These are phyloP conservation scores for Alligator mississippiensis DNA, from an alignment of 2,113 vertebrate species.

Conservation along the genomic window DNA sequence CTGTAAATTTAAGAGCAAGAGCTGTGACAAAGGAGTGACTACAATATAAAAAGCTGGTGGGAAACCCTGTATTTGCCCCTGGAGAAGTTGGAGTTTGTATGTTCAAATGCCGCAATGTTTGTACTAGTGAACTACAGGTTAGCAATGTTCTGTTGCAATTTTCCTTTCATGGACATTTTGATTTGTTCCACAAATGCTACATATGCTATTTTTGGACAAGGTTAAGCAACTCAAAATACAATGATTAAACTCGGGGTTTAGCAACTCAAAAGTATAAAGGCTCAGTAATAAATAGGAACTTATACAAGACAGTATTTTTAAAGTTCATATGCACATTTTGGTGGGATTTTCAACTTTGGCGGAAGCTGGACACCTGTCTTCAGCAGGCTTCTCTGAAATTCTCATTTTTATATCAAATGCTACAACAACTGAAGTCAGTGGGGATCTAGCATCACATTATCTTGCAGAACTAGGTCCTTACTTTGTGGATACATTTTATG, in stretches of 20 bases:
- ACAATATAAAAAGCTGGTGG: background rate
- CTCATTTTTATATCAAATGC: background rate
- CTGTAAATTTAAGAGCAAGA: no score
- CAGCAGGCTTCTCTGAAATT: background rate
- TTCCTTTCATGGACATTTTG: background rate
- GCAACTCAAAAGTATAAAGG: no score
- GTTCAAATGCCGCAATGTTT: background rate
- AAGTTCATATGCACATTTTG: no score
- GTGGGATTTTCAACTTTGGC: background rate
- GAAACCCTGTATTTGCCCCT: background rate
- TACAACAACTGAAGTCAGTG: background rate
- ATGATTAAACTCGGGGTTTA: background rate
- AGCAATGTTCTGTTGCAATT: background rate
- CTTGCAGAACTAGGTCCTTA: background rate
- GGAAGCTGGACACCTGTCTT: background rate
- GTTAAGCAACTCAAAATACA: background rate
- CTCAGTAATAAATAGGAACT: no score
- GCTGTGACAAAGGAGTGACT: background rate
- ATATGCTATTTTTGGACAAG: background rate
- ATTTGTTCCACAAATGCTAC: background rate
- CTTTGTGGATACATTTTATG: background rate
- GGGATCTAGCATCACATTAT: background rate
- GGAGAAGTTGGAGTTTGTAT: background rate
- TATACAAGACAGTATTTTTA: no score
- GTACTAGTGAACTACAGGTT: background rate